Conservation (phyloP, 1,140 invertebrate species). For the Aphelinus certus region DNA sequence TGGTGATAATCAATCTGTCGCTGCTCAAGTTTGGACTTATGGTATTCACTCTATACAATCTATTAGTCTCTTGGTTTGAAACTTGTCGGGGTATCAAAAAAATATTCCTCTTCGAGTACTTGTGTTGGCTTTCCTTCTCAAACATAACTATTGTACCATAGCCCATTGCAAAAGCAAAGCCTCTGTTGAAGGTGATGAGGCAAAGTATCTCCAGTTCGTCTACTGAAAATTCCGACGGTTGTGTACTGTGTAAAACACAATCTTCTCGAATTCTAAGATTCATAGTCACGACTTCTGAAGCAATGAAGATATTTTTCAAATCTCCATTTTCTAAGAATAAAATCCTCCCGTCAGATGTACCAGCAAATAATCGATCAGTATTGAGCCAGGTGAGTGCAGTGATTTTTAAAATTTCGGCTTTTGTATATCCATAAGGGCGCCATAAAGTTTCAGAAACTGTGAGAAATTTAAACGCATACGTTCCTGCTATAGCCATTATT, state of each 20-base stretch:
- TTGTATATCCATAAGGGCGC: constrained; percentile 84
- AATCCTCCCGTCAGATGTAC: constrained; percentile 77
- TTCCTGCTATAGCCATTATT: constrained; percentile 78
- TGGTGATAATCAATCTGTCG: constrained; percentile 71
- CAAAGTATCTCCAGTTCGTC: constrained; percentile 60
- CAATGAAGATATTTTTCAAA: constrained; percentile 72
- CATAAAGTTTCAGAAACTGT: constrained; percentile 82
- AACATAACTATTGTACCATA: constrained; percentile 72
- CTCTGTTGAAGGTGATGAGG: constrained; percentile 68
- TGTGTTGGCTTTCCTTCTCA: constrained; percentile 71
- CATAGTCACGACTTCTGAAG: constrained; percentile 67
- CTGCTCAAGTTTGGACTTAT: constrained; percentile 68
- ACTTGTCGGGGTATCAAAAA: constrained; percentile 68
- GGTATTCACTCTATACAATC: constrained; percentile 67
- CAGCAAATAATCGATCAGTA: constrained; percentile 78
- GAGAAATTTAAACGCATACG: constrained; percentile 78
- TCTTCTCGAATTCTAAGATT: constrained; percentile 66
- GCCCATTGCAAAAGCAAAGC: constrained; percentile 71
- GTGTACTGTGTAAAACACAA: constrained; percentile 41
- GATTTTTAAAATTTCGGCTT: constrained; percentile 79
- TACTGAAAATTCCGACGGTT: constrained; percentile 43
- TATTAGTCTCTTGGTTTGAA: constrained; percentile 47
- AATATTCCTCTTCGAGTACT: constrained; percentile 71
- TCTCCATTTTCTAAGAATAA: constrained; percentile 84
- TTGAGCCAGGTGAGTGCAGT: constrained; percentile 77